Evolutionary conservation across 2,113 vertebrate species (phyloP).

Genomic region (Tragelaphus buxtoni): DNA sequence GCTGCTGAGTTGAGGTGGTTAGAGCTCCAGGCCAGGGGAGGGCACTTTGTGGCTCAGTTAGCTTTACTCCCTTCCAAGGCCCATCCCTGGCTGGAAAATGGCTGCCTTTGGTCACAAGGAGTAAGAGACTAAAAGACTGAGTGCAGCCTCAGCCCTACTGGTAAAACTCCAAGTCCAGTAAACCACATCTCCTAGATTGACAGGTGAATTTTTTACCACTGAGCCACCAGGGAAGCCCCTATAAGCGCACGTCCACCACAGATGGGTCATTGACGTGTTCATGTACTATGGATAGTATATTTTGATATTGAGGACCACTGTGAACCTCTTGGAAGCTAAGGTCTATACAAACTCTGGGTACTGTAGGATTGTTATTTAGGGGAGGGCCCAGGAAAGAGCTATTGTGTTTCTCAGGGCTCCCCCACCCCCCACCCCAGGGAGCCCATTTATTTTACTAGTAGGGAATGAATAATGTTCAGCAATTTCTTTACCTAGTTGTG

Average conservation of each 20-base stretch:
- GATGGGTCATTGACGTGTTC: not conserved
- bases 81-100: not conserved
- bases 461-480: conserved; percentile 30
- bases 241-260: not conserved
- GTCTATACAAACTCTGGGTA: not conserved
- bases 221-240: not conserved
- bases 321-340: conserved; percentile 3
- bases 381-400: not conserved
- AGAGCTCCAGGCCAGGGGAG: not conserved
- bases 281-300: not conserved
- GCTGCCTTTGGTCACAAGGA: not conserved
- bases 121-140: not conserved
- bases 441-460: conserved; percentile 33
- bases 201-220: not conserved
- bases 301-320: not conserved
- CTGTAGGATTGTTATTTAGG: not conserved
- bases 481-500: conserved; percentile 32
- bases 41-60: not conserved
- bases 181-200: not conserved
- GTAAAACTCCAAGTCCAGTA: not conserved
- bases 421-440: not conserved
- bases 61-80: not conserved
- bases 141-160: not conserved
- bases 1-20: not conserved
- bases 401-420: conserved; percentile 1